These are phyloP conservation scores for Pachypeltis micranthus DNA, from an alignment of 1,140 invertebrate genomes.

Conservation along the genomic window DNA sequence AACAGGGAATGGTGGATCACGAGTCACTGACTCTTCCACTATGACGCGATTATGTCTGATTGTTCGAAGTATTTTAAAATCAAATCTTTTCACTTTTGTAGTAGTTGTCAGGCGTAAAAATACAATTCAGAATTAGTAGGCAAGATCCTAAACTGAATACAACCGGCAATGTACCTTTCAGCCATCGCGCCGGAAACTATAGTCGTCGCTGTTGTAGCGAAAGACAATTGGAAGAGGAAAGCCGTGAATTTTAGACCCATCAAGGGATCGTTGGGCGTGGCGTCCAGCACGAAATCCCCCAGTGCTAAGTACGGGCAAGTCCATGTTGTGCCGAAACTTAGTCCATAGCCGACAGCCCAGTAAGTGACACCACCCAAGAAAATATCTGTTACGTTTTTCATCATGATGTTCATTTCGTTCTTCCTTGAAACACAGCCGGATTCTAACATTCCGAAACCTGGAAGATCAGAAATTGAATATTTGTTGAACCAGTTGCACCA, in stretches of 20 bases:
- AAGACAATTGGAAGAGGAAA: constrained; percentile 77
- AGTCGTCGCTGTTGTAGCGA: constrained; percentile 82
- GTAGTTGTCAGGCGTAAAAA: too few relatives aligned
- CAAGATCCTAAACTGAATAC: too few relatives aligned
- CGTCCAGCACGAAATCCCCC: constrained; percentile 57
- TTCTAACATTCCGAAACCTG: constrained; percentile 77
- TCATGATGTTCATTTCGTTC: constrained; percentile 95
- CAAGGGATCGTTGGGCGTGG: constrained; percentile 44
- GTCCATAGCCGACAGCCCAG: constrained; percentile 87
- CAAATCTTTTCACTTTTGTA: background rate
- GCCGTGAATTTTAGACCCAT: constrained; percentile 70
- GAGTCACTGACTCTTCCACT: too few relatives aligned
- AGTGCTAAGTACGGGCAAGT: constrained; percentile 63
- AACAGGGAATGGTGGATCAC: too few relatives aligned
- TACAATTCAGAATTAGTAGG: too few relatives aligned
- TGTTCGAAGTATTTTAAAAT: too few relatives aligned
- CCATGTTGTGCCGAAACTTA: constrained; percentile 70
- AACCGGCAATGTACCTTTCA: constrained; percentile 52
- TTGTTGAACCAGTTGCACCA: too few relatives aligned
- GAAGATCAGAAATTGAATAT: background rate
- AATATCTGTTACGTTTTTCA: constrained; percentile 89
- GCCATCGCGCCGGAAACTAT: constrained; percentile 86
- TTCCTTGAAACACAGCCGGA: constrained; percentile 85
- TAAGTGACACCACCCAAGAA: constrained; percentile 85
- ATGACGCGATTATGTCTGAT: background rate